A percentile compares a stretch with the other conserved stretches of the same genome.
These are phyloP conservation scores for Macrochelys suwanniensis DNA, from an alignment of 2,797 vertebrate genomes.

Conservation along the genomic window DNA sequence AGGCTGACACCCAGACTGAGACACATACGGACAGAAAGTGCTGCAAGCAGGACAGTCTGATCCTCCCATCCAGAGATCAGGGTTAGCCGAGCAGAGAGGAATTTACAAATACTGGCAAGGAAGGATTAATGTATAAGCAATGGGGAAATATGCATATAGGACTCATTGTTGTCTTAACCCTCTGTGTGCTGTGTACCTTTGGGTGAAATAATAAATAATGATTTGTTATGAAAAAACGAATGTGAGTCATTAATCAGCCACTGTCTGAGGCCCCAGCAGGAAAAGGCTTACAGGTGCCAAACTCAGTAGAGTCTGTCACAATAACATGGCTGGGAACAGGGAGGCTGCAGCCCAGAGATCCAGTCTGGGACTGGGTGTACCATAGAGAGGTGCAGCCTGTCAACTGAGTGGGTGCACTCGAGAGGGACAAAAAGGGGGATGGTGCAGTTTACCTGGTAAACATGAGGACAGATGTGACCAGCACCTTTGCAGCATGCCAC, in stretches of 20 bases:
- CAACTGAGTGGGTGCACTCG: background rate
- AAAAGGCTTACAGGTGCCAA: background rate
- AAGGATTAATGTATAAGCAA: background rate
- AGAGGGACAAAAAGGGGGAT: background rate
- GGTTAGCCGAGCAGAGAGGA: background rate
- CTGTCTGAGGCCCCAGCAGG: background rate
- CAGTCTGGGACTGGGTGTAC: background rate
- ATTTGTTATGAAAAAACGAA: background rate
- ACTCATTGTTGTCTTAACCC: background rate
- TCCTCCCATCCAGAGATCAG: background rate
- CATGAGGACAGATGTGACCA: background rate
- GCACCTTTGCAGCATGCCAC: accelerated
- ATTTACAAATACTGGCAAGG: background rate
- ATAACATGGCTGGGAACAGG: background rate
- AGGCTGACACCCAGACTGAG: background rate
- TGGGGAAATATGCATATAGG: background rate
- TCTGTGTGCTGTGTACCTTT: background rate
- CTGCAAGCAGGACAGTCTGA: background rate
- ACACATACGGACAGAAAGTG: background rate
- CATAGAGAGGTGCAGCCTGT: background rate
- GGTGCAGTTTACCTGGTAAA: background rate
- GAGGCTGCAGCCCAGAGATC: background rate
- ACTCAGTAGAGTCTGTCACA: background rate
- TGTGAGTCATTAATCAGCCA: background rate
- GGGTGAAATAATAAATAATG: background rate